A percentile compares a stretch with the other conserved stretches of the same genome.
phyloP scores from a whole-genome alignment of 1,140 invertebrate species.

The Cotesia glomerata region DNA sequence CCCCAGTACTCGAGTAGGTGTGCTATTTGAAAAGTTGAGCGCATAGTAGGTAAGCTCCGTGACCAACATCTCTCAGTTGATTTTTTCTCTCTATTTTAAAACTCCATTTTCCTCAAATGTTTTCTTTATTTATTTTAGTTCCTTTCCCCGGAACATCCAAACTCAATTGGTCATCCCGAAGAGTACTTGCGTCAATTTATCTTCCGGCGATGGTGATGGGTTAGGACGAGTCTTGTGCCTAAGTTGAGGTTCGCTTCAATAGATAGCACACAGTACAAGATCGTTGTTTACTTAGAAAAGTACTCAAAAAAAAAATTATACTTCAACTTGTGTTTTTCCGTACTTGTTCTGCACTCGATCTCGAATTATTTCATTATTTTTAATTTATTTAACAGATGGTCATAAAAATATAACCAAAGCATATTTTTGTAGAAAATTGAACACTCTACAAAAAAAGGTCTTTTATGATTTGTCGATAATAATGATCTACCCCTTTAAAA shows the following conservation, averaged over 20 bases:
- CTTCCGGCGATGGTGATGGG: constrained; percentile 34
- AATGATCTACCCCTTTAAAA: no score
- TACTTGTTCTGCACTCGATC: no score
- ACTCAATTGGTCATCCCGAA: constrained; percentile 7
- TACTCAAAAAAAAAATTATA: constrained; percentile 3
- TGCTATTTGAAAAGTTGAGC: constrained; percentile 19
- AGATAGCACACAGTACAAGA: neutral
- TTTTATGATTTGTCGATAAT: no score
- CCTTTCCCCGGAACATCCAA: neutral
- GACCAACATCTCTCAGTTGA: constrained; percentile 8
- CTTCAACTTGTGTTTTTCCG: no score
- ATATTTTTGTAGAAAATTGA: no score
- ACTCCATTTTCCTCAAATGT: neutral
- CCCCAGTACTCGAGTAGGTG: constrained; percentile 2
- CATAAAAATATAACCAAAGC: no score
- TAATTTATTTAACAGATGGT: no score
- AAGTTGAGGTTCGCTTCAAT: constrained; percentile 20
- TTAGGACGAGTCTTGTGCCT: constrained; percentile 16
- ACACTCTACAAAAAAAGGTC: no score
- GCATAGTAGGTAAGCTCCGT: constrained; percentile 1
- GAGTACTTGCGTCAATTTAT: constrained; percentile 39
- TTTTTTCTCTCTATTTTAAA: neutral
- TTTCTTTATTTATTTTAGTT: constrained; percentile 6
- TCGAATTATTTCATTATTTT: no score
- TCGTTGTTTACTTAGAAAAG: neutral